Conservation (phyloP, 2,888 invertebrate species). For the Ectemnius continuus region DNA sequence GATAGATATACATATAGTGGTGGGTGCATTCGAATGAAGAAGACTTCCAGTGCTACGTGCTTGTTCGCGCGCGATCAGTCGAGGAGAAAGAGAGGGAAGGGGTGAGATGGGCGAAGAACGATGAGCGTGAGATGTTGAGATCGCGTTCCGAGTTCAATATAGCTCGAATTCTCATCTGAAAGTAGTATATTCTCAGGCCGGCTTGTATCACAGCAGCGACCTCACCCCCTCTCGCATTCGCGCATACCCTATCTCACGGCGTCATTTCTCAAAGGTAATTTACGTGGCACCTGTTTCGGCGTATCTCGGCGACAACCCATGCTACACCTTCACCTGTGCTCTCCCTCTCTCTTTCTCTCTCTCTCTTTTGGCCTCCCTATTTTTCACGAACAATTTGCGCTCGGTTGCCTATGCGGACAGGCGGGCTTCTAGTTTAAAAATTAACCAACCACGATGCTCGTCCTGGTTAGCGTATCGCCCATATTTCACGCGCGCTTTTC, state of each 20-base stretch:
- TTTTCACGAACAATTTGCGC: conserved; percentile 28
- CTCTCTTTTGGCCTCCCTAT: conserved; percentile 11
- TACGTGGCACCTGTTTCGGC: conserved; percentile 34
- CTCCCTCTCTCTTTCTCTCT: too few species aligned
- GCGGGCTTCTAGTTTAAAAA: conserved; percentile 36
- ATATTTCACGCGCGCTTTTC: conserved; percentile 22
- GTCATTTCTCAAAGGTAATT: conserved; percentile 49
- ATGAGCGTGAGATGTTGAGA: background rate
- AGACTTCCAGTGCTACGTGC: too few species aligned
- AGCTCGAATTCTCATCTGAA: conserved; percentile 2
- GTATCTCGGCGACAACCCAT: conserved; percentile 14
- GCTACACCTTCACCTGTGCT: background rate
- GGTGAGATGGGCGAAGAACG: background rate
- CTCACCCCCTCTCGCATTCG: conserved; percentile 4
- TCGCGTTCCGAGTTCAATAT: conserved; percentile 3
- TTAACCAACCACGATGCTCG: conserved; percentile 34
- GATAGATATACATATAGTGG: too few species aligned
- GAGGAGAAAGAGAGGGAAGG: background rate
- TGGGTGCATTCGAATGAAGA: too few species aligned
- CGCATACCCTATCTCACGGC: conserved; percentile 30
- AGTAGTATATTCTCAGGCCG: conserved; percentile 19
- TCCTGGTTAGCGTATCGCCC: conserved; percentile 9
- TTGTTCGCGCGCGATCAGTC: too few species aligned
- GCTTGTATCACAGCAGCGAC: conserved; percentile 18
- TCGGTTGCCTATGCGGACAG: conserved; percentile 14